These are phyloP conservation scores for Syrphus vitripennis DNA, from an alignment of 2,888 invertebrate species.

Conservation along the genomic window DNA sequence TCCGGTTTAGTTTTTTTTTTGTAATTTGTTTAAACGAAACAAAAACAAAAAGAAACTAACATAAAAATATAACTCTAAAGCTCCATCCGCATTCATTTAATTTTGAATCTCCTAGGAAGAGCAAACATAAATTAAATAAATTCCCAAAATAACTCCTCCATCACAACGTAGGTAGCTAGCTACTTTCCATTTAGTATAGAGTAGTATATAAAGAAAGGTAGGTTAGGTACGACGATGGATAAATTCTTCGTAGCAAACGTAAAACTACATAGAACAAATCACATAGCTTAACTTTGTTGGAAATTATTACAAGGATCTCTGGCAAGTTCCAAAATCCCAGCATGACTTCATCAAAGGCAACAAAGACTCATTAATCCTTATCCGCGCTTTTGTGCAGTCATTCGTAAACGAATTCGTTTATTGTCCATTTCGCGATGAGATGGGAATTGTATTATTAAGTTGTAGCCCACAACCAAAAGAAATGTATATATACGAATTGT, in stretches of 20 bases:
- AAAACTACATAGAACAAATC: slow-evolving; percentile 29
- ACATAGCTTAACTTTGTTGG: slow-evolving; percentile 18
- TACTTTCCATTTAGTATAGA: background rate
- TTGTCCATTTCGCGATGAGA: slow-evolving; percentile 22
- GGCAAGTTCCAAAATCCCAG: background rate
- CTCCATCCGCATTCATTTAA: background rate
- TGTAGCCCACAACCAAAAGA: slow-evolving; percentile 28
- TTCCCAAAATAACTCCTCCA: slow-evolving; percentile 13
- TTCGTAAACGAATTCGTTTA: slow-evolving; percentile 38
- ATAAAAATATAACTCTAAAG: background rate
- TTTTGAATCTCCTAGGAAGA: background rate
- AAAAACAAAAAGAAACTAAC: background rate
- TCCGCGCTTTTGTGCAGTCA: slow-evolving; percentile 48
- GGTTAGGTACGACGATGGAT: background rate
- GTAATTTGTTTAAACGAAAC: too few relatives aligned
- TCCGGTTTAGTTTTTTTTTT: too few relatives aligned
- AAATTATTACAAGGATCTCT: slow-evolving; percentile 17
- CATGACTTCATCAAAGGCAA: slow-evolving; percentile 30
- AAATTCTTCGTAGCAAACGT: background rate
- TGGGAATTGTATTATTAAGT: background rate
- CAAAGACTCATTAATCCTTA: slow-evolving; percentile 39
- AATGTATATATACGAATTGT: slow-evolving; percentile 65
- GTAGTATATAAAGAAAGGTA: background rate
- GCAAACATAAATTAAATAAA: slow-evolving; percentile 42
- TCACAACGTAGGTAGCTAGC: background rate